These are phyloP conservation scores for Melanotaenia nigrans DNA, from an alignment of 2,797 vertebrate genomes.

Conservation along the genomic window DNA sequence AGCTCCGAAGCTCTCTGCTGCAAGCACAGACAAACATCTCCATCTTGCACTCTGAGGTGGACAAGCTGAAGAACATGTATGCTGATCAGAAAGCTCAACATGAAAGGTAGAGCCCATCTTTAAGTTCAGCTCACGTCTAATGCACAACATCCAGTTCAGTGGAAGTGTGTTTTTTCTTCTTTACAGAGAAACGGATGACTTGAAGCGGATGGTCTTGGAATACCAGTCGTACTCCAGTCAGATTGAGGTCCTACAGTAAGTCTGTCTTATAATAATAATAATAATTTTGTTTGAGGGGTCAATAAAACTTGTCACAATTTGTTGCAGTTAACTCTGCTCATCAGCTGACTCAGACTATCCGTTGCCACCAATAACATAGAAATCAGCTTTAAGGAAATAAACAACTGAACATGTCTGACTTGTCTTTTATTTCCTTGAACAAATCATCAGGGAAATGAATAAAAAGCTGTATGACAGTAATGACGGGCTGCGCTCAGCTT, in stretches of 20 bases:
- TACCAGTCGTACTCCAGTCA: slow-evolving; percentile 74
- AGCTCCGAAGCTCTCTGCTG: slow-evolving; percentile 62
- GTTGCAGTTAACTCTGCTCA: neutral
- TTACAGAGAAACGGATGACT: slow-evolving; percentile 74
- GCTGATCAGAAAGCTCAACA: slow-evolving; percentile 73
- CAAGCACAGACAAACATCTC: slow-evolving; percentile 72
- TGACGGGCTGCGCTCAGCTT: slow-evolving; percentile 74
- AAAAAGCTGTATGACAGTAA: slow-evolving; percentile 84
- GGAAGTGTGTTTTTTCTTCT: neutral
- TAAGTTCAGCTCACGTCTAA: neutral
- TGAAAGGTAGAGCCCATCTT: slow-evolving; percentile 67
- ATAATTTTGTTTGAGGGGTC: neutral
- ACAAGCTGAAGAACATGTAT: slow-evolving; percentile 78
- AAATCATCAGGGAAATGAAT: slow-evolving; percentile 73
- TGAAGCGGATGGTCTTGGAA: slow-evolving; percentile 74
- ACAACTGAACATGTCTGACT: slow-evolving; percentile 1
- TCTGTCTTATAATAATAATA: slow-evolving; percentile 14
- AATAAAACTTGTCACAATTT: neutral
- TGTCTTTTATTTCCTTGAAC: slow-evolving; percentile 29
- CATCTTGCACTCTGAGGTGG: slow-evolving; percentile 78
- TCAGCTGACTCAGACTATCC: too few species aligned
- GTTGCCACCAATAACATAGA: neutral
- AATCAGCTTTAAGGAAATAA: neutral
- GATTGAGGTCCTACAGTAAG: slow-evolving; percentile 78
- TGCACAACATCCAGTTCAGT: too few species aligned